Percentiles rank a stretch among this genome's conserved stretches.
These are phyloP conservation scores for Grus americana DNA, from an alignment of 2,113 vertebrate species.

Conservation along the genomic window DNA sequence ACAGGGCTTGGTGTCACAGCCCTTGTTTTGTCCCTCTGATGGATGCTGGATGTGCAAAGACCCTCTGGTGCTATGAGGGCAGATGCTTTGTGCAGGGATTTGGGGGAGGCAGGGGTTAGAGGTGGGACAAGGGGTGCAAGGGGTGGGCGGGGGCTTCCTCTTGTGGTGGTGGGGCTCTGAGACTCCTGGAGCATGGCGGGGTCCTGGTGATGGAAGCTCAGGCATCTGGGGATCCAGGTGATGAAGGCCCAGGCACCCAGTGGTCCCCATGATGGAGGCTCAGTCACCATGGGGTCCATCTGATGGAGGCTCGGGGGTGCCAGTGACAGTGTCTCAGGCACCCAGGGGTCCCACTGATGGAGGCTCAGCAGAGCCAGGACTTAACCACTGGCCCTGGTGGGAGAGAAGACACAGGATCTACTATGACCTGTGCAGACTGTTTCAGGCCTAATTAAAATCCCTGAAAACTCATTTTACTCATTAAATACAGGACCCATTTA, in stretches of 20 bases:
- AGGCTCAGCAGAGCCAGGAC: not conserved
- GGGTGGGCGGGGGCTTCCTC: not conserved
- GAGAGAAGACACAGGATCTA: not conserved
- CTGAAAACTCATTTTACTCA: not conserved
- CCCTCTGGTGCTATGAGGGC: fast-evolving
- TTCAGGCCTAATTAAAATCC: not conserved
- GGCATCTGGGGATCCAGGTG: not conserved
- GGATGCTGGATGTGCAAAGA: not conserved
- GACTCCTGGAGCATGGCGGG: not conserved
- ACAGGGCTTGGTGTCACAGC: not conserved
- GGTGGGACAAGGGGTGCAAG: fast-evolving
- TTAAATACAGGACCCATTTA: not conserved
- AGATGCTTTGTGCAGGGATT: not conserved
- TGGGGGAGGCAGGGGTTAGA: not conserved
- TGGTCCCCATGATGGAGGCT: not conserved
- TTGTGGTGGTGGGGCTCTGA: not conserved
- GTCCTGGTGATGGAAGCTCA: not conserved
- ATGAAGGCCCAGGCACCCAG: not conserved
- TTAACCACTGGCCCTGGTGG: not conserved
- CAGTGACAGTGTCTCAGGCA: not conserved
- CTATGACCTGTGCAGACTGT: not conserved
- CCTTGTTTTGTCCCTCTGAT: not conserved
- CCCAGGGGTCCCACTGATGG: not conserved
- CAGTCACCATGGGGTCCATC: not conserved
- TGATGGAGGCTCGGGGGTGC: not conserved